phyloP scores from a whole-genome alignment of 2,797 vertebrate species.

The Sciurus carolinensis region DNA sequence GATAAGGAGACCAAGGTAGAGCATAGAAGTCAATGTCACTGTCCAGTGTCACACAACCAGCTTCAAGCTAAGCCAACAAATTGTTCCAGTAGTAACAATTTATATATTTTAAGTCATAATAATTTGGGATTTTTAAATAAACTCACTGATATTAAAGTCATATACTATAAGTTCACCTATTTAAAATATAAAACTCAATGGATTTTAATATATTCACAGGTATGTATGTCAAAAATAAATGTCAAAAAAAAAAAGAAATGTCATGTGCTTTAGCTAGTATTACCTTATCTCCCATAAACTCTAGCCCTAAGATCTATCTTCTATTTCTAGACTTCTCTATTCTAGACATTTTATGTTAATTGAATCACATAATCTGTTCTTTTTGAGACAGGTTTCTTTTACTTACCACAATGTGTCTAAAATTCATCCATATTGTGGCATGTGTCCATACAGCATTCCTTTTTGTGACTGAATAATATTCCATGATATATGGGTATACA shows the following conservation, averaged over 20 bases:
- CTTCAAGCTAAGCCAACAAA: not conserved
- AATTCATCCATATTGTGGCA: not conserved
- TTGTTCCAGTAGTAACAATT: not conserved
- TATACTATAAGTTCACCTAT: not conserved
- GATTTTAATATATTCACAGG: not conserved
- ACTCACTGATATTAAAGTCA: not conserved
- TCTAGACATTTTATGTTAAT: not conserved
- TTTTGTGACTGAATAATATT: not conserved
- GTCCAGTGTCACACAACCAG: not conserved
- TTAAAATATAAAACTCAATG: not conserved
- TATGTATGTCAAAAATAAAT: not conserved
- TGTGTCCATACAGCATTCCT: not conserved
- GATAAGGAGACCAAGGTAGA: not conserved
- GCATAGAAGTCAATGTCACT: not conserved
- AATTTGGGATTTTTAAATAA: not conserved
- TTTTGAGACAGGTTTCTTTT: not conserved
- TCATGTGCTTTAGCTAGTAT: not conserved
- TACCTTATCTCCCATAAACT: not conserved
- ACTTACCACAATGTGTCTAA: not conserved
- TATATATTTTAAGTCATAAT: not conserved
- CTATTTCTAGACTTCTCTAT: not conserved
- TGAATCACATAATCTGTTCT: too few relatives aligned
- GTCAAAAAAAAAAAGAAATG: not conserved
- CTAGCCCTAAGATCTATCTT: not conserved
- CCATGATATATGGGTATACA: not conserved